Conservation (phyloP, 2,888 invertebrate genomes). For the Perizoma flavofasciatum region DNA sequence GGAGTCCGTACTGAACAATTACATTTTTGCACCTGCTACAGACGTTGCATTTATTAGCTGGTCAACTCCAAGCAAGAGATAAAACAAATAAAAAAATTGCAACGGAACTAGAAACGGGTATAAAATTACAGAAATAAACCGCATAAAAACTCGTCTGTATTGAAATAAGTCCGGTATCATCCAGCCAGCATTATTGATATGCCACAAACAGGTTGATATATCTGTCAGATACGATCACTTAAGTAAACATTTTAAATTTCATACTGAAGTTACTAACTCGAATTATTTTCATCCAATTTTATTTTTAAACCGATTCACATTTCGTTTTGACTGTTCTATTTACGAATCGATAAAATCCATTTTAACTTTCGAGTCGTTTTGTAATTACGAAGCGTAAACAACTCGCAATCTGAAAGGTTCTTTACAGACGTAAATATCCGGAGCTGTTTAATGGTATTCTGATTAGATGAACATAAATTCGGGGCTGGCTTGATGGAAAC, state of each 20-base stretch:
- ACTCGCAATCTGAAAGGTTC: constrained; percentile 19
- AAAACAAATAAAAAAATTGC: constrained; percentile 19
- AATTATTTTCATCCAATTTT: constrained; percentile 1
- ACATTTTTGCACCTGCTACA: constrained; percentile 30
- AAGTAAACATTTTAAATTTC: constrained; percentile 7
- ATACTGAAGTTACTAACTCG: background rate
- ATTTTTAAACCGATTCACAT: constrained; percentile 5
- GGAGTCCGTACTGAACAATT: constrained; percentile 7
- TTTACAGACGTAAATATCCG: constrained; percentile 22
- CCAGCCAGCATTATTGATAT: constrained; percentile 10
- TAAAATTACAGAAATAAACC: constrained; percentile 20
- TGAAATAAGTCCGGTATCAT: constrained; percentile 18
- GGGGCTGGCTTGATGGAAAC: constrained; percentile 48
- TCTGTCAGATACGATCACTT: constrained; percentile 10
- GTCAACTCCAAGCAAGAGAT: constrained; percentile 6
- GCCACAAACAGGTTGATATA: constrained; percentile 14
- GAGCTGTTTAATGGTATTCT: constrained; percentile 53
- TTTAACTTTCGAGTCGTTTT: background rate
- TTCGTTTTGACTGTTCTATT: constrained; percentile 4
- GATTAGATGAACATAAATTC: constrained; percentile 66
- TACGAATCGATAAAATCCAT: background rate
- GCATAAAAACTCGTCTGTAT: constrained; percentile 21
- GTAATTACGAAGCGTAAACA: constrained; percentile 6
- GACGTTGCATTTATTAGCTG: constrained; percentile 25
- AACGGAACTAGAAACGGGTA: constrained; percentile 16